phyloP scores from a whole-genome alignment of 2,113 vertebrate species.

The Arenaria interpres region DNA sequence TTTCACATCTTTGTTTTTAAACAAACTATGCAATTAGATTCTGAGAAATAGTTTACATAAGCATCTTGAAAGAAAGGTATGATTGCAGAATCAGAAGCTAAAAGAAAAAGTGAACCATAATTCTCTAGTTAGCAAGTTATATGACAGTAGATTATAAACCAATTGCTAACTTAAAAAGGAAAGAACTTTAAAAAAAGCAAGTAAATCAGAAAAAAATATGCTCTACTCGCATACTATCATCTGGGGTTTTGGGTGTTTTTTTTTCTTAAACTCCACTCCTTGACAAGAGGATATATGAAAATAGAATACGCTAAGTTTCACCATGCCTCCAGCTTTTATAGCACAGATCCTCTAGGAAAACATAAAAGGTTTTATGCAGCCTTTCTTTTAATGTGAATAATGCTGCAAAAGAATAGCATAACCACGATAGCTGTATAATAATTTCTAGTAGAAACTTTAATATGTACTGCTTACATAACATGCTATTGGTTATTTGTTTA shows the following conservation, averaged over 20 bases:
- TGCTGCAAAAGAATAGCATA: neutral
- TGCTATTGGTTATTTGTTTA: neutral
- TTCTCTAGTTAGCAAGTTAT: neutral
- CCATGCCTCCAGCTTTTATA: neutral
- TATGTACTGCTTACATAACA: neutral
- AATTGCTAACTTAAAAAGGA: neutral
- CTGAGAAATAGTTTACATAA: neutral
- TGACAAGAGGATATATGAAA: neutral
- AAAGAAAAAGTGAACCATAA: neutral
- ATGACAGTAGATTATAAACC: neutral
- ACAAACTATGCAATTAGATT: neutral
- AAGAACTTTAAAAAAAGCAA: neutral
- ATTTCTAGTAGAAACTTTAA: neutral
- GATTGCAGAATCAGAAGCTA: neutral
- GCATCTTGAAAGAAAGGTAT: neutral
- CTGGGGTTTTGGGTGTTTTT: neutral
- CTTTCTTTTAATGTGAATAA: neutral
- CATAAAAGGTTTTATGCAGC: neutral
- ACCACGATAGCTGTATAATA: neutral
- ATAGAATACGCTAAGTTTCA: neutral
- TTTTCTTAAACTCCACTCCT: neutral
- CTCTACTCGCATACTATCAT: neutral
- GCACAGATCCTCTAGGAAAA: neutral
- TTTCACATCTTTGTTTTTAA: neutral
- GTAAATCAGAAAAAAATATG: neutral